Percentiles rank a stretch among this genome's conserved stretches.
Evolutionary conservation across 2,797 vertebrate species (phyloP).

Genomic region (Spheniscus humboldti): DNA sequence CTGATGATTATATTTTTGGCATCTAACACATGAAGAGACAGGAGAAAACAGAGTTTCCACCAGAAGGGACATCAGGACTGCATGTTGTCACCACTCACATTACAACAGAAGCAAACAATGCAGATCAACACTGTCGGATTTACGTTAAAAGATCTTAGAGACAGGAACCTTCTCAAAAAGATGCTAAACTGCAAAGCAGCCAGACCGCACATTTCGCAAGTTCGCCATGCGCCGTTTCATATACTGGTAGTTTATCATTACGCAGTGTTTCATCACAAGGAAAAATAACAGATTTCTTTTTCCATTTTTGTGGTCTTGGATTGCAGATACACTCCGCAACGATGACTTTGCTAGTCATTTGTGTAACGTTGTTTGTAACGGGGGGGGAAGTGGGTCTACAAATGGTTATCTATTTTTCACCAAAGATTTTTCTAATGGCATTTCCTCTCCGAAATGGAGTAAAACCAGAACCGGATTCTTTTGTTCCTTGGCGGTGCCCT

Average conservation of each 20-base stretch:
- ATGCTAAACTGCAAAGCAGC: neutral
- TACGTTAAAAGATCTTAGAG: neutral
- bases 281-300: neutral
- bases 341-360: neutral
- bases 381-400: neutral
- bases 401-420: neutral
- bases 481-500: slow-evolving; percentile 1
- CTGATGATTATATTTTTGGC: too few relatives aligned
- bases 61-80: neutral
- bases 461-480: neutral
- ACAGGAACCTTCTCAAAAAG: neutral
- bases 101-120: neutral
- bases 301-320: neutral
- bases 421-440: neutral
- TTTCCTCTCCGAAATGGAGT: neutral
- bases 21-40: neutral
- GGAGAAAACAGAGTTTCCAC: neutral
- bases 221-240: neutral
- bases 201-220: too few relatives aligned
- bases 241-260: neutral
- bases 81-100: neutral
- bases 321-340: neutral
- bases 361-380: neutral
- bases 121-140: neutral
- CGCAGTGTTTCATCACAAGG: neutral